Evolutionary conservation across 2,113 vertebrate species (phyloP).

Genomic region (Tenebrosternarchus preto): DNA sequence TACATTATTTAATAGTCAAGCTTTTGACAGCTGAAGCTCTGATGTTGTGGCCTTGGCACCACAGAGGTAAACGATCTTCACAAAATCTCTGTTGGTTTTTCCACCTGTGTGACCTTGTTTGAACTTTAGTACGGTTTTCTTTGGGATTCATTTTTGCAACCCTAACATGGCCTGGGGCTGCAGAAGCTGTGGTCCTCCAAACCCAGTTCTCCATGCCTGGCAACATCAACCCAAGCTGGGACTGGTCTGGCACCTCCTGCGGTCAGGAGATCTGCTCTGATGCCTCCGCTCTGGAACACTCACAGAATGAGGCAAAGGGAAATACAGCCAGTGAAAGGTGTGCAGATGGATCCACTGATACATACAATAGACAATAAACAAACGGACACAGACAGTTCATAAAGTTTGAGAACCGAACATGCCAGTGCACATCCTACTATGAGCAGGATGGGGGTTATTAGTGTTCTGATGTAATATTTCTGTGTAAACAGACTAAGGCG

Average conservation of each 20-base stretch:
- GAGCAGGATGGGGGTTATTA: too few species aligned
- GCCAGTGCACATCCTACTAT: not conserved
- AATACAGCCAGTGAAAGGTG: not conserved
- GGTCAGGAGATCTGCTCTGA: too few species aligned
- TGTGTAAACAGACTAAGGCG: too few species aligned
- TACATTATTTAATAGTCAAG: not conserved
- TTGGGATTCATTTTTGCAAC: not conserved
- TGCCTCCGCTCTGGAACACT: too few species aligned
- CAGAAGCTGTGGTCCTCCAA: not conserved
- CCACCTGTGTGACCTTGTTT: not conserved
- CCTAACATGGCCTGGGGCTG: not conserved
- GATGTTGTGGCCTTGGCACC: not conserved
- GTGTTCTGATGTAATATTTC: too few species aligned
- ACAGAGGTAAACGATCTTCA: not conserved
- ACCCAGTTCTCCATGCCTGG: not conserved
- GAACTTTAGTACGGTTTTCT: not conserved
- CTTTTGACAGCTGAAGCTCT: not conserved
- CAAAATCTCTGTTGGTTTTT: not conserved
- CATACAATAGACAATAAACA: constrained; percentile 37
- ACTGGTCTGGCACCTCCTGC: not conserved
- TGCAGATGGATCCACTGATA: constrained; percentile 28
- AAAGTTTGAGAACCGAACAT: not conserved
- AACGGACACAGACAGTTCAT: not conserved
- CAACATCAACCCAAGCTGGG: not conserved
- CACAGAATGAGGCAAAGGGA: constrained; percentile 3